Evolutionary conservation across 2,797 vertebrate species (phyloP).

Genomic region (Poecilia gillii): DNA sequence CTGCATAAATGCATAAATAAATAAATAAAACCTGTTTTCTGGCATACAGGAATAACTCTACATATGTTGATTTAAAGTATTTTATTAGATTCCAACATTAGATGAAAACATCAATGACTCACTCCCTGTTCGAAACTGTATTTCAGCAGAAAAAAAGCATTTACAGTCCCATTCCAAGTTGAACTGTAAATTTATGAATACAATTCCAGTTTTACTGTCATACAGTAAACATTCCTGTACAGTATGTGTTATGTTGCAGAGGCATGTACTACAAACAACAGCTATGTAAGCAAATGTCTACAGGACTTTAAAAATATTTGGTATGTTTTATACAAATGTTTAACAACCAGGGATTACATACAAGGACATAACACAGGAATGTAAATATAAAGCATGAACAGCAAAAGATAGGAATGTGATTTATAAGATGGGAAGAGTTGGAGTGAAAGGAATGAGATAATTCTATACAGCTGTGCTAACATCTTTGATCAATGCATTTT

Average conservation of each 20-base stretch:
- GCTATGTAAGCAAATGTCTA: background rate
- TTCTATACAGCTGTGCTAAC: conserved; percentile 2
- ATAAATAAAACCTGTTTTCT: background rate
- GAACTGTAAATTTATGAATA: background rate
- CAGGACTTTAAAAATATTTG: conserved; percentile 2
- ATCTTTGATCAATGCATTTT: background rate
- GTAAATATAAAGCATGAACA: conserved; percentile 15
- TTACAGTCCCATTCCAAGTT: background rate
- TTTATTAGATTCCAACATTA: conserved; percentile 19
- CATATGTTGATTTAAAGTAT: conserved; percentile 9
- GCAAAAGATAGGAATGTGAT: conserved; percentile 12
- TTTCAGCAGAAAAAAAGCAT: conserved; percentile 5
- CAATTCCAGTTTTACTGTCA: background rate
- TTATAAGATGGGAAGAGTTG: conserved; percentile 14
- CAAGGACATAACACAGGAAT: conserved; percentile 3
- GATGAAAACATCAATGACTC: conserved; percentile 23
- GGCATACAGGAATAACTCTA: conserved; percentile 4
- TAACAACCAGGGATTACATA: background rate
- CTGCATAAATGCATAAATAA: background rate
- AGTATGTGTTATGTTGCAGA: background rate
- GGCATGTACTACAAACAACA: background rate
- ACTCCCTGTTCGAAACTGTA: conserved; percentile 5
- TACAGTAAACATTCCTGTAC: conserved; percentile 3
- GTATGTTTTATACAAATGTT: conserved; percentile 10
- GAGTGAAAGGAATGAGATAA: conserved; percentile 8